Percentiles rank a stretch among this genome's conserved stretches.
phyloP scores from a whole-genome alignment of 2,113 vertebrate genomes.

The Otolemur garnettii region DNA sequence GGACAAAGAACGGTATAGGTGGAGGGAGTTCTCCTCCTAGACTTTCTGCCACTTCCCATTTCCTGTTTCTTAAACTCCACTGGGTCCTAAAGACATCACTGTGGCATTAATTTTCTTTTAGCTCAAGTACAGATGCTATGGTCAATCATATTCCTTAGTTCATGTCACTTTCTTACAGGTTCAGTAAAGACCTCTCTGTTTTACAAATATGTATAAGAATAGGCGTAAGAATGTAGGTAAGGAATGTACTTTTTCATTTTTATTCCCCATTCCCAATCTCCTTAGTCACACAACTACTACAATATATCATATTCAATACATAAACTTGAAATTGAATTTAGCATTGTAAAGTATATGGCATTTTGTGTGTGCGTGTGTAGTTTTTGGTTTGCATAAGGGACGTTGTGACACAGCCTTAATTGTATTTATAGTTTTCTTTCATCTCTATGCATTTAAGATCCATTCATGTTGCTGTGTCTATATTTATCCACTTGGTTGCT shows the following conservation, averaged over 20 bases:
- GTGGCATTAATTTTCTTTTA: background rate
- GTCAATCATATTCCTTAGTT: background rate
- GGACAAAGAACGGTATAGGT: background rate
- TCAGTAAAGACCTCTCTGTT: background rate
- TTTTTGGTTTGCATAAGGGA: background rate
- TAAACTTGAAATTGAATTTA: constrained; percentile 27
- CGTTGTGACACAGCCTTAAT: background rate
- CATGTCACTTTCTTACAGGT: background rate
- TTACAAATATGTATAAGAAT: background rate
- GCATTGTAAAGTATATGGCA: background rate
- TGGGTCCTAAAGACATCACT: background rate
- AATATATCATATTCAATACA: background rate
- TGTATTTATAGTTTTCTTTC: background rate
- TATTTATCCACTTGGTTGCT: background rate
- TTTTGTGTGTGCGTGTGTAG: background rate
- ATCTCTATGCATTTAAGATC: background rate
- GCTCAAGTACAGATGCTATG: background rate
- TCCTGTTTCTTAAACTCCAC: background rate
- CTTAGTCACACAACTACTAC: background rate
- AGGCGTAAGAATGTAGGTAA: background rate
- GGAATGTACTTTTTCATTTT: background rate
- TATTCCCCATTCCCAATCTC: background rate
- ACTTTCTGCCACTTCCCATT: background rate
- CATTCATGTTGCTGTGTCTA: background rate
- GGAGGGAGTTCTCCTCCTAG: background rate